A percentile compares a stretch with the other conserved stretches of the same genome.
Evolutionary conservation across 2,113 vertebrate genomes (phyloP).

Genomic region (Sclerurus mexicanus): DNA sequence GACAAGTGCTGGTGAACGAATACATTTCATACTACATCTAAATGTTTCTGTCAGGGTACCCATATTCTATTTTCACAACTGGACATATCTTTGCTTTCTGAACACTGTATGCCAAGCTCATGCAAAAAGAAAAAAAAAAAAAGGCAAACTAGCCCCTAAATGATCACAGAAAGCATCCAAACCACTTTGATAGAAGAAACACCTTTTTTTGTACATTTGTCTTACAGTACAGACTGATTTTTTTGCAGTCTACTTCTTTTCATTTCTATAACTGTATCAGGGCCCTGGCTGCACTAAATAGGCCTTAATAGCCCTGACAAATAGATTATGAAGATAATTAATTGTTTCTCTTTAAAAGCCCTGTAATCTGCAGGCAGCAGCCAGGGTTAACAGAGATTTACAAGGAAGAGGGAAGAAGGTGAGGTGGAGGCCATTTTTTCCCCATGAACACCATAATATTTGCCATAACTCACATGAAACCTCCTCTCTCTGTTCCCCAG

Average conservation of each 20-base stretch:
- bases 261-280: neutral
- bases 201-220: neutral
- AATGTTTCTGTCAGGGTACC: neutral
- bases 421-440: neutral
- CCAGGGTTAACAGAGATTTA: neutral
- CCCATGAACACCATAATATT: neutral
- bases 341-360: neutral
- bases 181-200: neutral
- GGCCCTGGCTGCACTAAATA: neutral
- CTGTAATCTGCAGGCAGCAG: neutral
- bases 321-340: conserved; percentile 17
- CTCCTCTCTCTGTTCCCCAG: neutral
- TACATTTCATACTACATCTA: neutral
- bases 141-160: neutral
- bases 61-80: neutral
- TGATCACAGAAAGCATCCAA: neutral
- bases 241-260: neutral
- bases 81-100: neutral
- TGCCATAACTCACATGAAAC: neutral
- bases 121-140: neutral
- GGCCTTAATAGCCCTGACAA: neutral
- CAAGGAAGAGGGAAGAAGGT: neutral
- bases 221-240: neutral
- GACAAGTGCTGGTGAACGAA: neutral
- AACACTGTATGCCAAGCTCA: neutral